phyloP scores from a whole-genome alignment of 53 echinoderm and acorn worm species.

The Stichopus horrens region DNA sequence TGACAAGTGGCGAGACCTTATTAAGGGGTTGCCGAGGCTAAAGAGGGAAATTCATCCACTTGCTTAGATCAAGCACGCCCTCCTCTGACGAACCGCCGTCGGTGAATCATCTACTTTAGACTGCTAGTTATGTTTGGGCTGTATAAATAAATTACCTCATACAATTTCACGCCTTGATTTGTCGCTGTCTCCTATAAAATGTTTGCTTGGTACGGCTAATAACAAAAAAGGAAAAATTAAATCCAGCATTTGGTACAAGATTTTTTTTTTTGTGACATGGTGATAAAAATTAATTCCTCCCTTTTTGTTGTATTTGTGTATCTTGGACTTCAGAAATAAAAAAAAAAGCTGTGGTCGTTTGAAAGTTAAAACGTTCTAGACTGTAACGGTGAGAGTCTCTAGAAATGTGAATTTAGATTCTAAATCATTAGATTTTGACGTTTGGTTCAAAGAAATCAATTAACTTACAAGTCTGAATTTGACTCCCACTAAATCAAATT shows the following conservation, averaged over 20 bases:
- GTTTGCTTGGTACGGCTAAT: conserved; percentile 20
- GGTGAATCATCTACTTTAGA: not conserved
- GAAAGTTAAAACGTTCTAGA: not conserved
- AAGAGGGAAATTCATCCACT: too few relatives aligned
- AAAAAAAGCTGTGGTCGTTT: not conserved
- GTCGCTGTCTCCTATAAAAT: conserved; percentile 30
- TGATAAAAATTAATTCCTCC: conserved; percentile 29
- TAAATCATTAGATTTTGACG: not conserved
- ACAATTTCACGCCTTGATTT: conserved; percentile 34
- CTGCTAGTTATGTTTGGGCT: not conserved
- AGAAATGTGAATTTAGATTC: not conserved
- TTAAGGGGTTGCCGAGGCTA: too few relatives aligned
- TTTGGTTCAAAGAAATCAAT: conserved; percentile 30
- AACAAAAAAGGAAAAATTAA: conserved; percentile 8
- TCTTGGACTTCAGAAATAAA: not conserved
- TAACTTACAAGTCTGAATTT: conserved; percentile 20
- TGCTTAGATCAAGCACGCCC: too few relatives aligned
- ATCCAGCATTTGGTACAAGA: conserved; percentile 15
- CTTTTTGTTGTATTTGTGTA: conserved; percentile 11
- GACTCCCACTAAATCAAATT: conserved; percentile 26
- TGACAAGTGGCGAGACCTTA: too few relatives aligned
- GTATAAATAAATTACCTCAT: conserved; percentile 30
- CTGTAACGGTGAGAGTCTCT: not conserved
- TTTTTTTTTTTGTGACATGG: conserved; percentile 16
- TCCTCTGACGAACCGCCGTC: not conserved